Conservation (phyloP, 2,113 vertebrate species). For the Axis porcinus region DNA sequence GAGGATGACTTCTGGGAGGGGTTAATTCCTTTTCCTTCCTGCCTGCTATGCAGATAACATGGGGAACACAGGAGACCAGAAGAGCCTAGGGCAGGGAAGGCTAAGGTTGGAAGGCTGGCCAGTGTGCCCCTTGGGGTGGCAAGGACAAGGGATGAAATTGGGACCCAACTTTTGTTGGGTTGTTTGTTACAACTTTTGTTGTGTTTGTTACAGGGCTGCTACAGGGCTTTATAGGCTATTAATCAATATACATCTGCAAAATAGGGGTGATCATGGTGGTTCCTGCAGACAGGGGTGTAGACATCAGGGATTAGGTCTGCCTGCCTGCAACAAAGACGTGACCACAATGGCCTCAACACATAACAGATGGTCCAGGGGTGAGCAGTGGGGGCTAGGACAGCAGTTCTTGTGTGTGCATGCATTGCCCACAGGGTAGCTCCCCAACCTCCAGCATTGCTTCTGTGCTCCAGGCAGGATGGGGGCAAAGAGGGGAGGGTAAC, state of each 20-base stretch:
- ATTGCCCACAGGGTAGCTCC: neutral
- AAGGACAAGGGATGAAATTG: neutral
- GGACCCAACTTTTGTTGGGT: too few species aligned
- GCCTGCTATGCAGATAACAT: neutral
- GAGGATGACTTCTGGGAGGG: neutral
- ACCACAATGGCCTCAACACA: neutral
- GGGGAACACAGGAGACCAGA: neutral
- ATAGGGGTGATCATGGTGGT: too few species aligned
- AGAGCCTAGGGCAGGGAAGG: neutral
- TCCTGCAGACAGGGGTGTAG: neutral
- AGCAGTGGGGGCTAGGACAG: neutral
- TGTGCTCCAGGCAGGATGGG: neutral
- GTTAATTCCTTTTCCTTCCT: neutral
- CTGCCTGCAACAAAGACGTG: neutral
- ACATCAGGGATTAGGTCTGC: neutral
- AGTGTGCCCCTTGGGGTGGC: neutral
- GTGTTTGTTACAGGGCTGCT: too few species aligned
- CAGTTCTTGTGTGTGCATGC: too few species aligned
- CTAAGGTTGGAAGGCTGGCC: neutral
- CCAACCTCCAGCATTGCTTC: neutral
- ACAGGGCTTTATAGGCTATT: neutral
- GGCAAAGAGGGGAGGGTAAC: neutral
- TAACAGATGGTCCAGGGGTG: neutral
- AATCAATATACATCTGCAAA: neutral
- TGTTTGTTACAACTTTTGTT: too few species aligned